phyloP scores from a whole-genome alignment of 30 jellyfish, hydroid and myxozoan species.

The Aurelia aurita complex sp. Pacific region DNA sequence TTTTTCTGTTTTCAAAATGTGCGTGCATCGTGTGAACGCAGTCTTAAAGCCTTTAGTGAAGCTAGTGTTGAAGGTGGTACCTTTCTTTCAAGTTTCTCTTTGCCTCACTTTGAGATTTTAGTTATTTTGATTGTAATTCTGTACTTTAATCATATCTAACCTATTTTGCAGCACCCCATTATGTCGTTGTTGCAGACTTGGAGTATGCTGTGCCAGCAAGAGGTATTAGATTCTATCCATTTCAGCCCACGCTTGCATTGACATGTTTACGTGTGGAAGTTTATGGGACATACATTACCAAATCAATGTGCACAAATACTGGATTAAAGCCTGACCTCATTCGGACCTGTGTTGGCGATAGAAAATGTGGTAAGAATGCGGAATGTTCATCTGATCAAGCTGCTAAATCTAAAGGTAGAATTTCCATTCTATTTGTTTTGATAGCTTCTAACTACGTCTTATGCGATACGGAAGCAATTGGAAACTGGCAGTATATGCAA shows the following conservation, averaged over 20 bases:
- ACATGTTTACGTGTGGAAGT: slow-evolving; percentile 80
- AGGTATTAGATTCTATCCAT: slow-evolving; percentile 82
- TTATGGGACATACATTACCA: slow-evolving; percentile 80
- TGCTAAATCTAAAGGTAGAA: not conserved
- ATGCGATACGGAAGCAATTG: no score
- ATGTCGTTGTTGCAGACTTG: slow-evolving; percentile 31
- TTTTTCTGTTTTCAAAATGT: no score
- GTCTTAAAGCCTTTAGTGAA: no score
- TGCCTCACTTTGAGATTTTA: no score
- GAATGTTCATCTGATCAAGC: slow-evolving; percentile 35
- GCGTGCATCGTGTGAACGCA: no score
- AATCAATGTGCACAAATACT: slow-evolving; percentile 68
- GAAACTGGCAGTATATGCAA: no score
- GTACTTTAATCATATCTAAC: not conserved
- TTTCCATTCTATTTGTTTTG: no score
- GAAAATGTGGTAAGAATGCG: slow-evolving; percentile 77
- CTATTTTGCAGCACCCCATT: slow-evolving; percentile 34
- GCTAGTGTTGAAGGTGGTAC: no score
- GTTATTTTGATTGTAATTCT: not conserved
- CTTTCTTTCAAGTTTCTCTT: no score
- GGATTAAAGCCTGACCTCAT: slow-evolving; percentile 33
- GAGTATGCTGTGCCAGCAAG: slow-evolving; percentile 76
- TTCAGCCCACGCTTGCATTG: not conserved
- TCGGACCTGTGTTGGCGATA: slow-evolving; percentile 70
- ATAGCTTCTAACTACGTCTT: no score